Conservation (phyloP, 2,113 vertebrate species). For the Sebastes fasciatus region DNA sequence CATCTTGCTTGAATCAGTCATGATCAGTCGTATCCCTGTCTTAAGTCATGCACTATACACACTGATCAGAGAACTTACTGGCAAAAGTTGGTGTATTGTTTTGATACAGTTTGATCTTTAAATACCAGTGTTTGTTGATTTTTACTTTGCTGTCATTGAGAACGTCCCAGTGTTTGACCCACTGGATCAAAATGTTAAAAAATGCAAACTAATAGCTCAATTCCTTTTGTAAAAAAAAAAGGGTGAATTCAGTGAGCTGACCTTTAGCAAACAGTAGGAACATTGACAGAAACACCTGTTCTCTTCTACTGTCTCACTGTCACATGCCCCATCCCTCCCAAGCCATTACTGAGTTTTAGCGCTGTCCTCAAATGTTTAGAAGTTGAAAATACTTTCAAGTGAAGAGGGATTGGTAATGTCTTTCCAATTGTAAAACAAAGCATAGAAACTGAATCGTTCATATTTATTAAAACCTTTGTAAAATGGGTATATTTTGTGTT, state of each 20-base stretch:
- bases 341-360: background rate
- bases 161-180: background rate
- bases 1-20: background rate
- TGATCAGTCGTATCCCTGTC: background rate
- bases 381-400: background rate
- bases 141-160: background rate
- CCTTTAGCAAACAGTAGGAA: background rate
- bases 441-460: background rate
- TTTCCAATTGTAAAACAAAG: background rate
- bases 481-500: background rate
- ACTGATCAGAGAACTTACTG: conserved; percentile 2
- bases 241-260: background rate
- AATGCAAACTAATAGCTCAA: background rate
- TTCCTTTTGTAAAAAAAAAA: too few relatives aligned
- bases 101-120: conserved; percentile 2
- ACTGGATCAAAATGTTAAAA: background rate
- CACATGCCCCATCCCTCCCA: background rate
- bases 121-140: background rate
- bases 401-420: background rate
- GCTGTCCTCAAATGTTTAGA: background rate
- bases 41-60: background rate
- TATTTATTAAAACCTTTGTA: background rate
- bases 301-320: background rate
- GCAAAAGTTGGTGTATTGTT: conserved; percentile 23
- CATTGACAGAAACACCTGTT: background rate